Base-by-base conservation (phyloP, 2,113 vertebrate species). In the Machaerirhynchus nigripectus region DNA sequence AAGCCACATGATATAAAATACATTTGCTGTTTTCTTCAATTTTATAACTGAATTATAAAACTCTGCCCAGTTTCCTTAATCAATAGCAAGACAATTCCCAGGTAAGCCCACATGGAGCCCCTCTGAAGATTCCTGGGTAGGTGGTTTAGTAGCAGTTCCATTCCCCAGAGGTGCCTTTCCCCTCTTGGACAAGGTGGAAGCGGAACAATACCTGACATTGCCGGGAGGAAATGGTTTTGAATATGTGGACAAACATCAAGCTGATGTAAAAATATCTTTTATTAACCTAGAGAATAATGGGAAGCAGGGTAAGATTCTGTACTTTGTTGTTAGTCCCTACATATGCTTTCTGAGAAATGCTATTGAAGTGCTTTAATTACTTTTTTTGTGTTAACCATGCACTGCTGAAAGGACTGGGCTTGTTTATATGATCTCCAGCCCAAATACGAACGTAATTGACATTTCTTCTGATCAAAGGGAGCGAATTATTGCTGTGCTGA, bases 401-500 rank as follows among this genome's bases (percentile, higher is more conserved):
- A 27, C n/a, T 26, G 2, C 46, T 80, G 84, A 80, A 95, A 94
- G 63, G 42, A 53, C 42, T 47, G 57, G 67, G 56, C 82, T 95
- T 95, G 80, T 91, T 91, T 96, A 63, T 91, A 27, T 4, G 21
- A 94, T 77, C 92, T 87, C 59, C 37, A 86, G 50, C 84, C 71
- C 74, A 68, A 80, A 86, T 67, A 47, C 31, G 33, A 89, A 89
- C 65, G 67, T 42, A 92, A 96, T 56, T 84, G 90, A 78, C 89
- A 87, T 84, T 86, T 95, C 67, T 77, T 70, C 63, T 64, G 83
- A 95, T 96, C 90, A 96, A 96, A 93, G 77, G 46, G 12, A 89
- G 42, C 2, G 35, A 94, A 89, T 96, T 75, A 85, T 85, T 92
- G 92, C 87, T 14, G 47, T 68, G 70, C 53, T 69, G 82, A 89